Conservation (phyloP, 2,797 vertebrate genomes). For the Takifugu rubripes region DNA sequence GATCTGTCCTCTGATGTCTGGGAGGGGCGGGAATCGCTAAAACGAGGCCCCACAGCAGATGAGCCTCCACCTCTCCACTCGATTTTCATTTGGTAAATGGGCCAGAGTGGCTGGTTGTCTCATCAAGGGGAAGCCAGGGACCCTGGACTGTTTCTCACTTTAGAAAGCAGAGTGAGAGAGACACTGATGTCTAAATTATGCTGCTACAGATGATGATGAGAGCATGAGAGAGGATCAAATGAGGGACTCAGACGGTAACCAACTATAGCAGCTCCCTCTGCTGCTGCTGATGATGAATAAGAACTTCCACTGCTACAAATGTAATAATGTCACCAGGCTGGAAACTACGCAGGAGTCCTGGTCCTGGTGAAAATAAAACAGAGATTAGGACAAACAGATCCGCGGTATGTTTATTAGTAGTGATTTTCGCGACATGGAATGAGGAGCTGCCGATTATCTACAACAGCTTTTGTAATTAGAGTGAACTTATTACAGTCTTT, state of each 20-base stretch:
- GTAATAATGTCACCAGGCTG: slow-evolving; percentile 31
- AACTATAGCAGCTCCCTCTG: slow-evolving; percentile 71
- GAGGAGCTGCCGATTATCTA: not conserved
- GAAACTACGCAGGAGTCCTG: slow-evolving; percentile 17
- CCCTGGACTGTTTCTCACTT: slow-evolving; percentile 55
- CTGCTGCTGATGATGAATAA: slow-evolving; percentile 58
- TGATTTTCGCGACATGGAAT: not conserved
- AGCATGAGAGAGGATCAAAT: slow-evolving; percentile 61
- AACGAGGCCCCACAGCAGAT: slow-evolving; percentile 53
- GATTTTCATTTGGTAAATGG: slow-evolving; percentile 76
- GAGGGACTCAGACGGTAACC: slow-evolving; percentile 53
- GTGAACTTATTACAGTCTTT: slow-evolving; percentile 18
- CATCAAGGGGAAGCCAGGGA: slow-evolving; percentile 65
- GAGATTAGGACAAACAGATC: slow-evolving; percentile 3
- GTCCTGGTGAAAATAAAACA: slow-evolving; percentile 24
- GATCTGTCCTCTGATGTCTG: slow-evolving; percentile 78
- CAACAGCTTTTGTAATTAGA: slow-evolving; percentile 21
- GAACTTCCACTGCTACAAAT: slow-evolving; percentile 38
- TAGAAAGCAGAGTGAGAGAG: slow-evolving; percentile 60
- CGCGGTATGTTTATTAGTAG: slow-evolving; percentile 9
- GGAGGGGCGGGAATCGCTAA: slow-evolving; percentile 58
- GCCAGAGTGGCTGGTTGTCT: slow-evolving; percentile 68
- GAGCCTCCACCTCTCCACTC: slow-evolving; percentile 61
- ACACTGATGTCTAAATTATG: slow-evolving; percentile 76
- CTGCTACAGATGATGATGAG: slow-evolving; percentile 56